Percentiles rank a stretch among this genome's conserved stretches.
Conservation (phyloP, 2,113 vertebrate species). For the Gobius niger region DNA sequence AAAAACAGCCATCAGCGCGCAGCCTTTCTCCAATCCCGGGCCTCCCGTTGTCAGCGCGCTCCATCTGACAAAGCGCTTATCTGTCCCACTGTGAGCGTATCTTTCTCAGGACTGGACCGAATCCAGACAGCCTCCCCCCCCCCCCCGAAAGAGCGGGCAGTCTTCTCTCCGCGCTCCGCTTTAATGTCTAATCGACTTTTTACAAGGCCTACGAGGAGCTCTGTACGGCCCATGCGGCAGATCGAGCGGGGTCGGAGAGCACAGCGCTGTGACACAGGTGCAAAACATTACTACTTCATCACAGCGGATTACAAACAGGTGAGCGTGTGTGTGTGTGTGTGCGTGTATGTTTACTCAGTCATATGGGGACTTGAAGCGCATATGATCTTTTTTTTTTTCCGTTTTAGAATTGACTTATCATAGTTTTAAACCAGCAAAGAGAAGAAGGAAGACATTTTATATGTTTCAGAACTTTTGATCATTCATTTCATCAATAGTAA, state of each 20-base stretch:
- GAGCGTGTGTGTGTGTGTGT: slow-evolving; percentile 18
- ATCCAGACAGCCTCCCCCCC: slow-evolving; percentile 48
- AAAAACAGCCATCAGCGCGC: slow-evolving; percentile 34
- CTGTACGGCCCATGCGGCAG: slow-evolving; percentile 32
- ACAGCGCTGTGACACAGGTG: slow-evolving; percentile 53
- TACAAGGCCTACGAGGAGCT: slow-evolving; percentile 49
- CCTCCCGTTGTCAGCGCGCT: slow-evolving; percentile 39
- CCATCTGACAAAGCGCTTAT: slow-evolving; percentile 57
- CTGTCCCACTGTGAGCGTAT: slow-evolving; percentile 45
- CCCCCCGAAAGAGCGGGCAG: slow-evolving; percentile 45
- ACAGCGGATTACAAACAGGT: slow-evolving; percentile 65
- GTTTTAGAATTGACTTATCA: too few species aligned
- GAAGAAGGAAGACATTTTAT: too few species aligned
- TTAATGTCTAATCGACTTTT: slow-evolving; percentile 70
- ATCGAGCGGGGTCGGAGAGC: slow-evolving; percentile 49
- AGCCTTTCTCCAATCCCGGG: slow-evolving; percentile 20
- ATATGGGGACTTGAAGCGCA: neutral
- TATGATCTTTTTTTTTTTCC: too few species aligned
- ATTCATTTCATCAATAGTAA: too few species aligned
- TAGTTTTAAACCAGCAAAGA: too few species aligned
- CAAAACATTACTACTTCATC: slow-evolving; percentile 57
- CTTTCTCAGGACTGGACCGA: slow-evolving; percentile 48
- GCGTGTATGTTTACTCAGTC: neutral
- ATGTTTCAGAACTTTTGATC: too few species aligned
- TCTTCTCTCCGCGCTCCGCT: slow-evolving; percentile 44